Evolutionary conservation across 1,140 invertebrate species (phyloP).

Genomic region (Plutomurus gul): DNA sequence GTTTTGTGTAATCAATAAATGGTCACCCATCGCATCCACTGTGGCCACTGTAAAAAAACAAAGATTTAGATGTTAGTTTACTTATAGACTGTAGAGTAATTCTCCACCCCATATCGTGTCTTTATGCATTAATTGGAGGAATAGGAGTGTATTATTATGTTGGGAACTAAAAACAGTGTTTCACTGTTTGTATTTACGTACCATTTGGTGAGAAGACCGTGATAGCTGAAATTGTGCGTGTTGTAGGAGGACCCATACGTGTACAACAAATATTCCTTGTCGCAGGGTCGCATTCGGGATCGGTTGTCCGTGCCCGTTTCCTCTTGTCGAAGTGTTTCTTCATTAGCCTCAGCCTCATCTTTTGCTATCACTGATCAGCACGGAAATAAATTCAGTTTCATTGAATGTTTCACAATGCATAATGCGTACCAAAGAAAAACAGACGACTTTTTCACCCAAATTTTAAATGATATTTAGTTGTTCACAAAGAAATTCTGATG

Average conservation of each 20-base stretch:
- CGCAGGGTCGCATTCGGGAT: constrained; percentile 78
- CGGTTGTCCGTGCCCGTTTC: constrained; percentile 66
- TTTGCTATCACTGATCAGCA: background rate
- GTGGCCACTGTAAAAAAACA: too few species aligned
- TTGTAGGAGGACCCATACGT: constrained; percentile 56
- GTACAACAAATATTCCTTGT: constrained; percentile 79
- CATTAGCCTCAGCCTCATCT: background rate
- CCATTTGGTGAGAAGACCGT: constrained; percentile 87
- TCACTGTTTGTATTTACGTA: too few species aligned
- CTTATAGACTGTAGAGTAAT: too few species aligned
- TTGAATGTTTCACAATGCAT: background rate
- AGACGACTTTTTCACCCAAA: too few species aligned
- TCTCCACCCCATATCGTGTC: too few species aligned
- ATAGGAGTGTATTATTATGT: too few species aligned
- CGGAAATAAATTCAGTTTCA: background rate
- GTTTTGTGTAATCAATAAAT: background rate
- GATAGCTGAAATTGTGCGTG: constrained; percentile 46
- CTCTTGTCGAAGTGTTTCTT: background rate
- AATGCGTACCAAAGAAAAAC: too few species aligned
- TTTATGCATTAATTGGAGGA: too few species aligned
- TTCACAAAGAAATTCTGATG: too few species aligned
- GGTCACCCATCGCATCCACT: constrained; percentile 83
- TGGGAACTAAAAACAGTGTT: too few species aligned
- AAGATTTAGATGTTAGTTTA: too few species aligned
- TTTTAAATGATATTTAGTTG: too few species aligned